Percentiles rank a stretch among this genome's conserved stretches.
These are phyloP conservation scores for Tapera naevia DNA, from an alignment of 2,797 vertebrate species.

Conservation along the genomic window DNA sequence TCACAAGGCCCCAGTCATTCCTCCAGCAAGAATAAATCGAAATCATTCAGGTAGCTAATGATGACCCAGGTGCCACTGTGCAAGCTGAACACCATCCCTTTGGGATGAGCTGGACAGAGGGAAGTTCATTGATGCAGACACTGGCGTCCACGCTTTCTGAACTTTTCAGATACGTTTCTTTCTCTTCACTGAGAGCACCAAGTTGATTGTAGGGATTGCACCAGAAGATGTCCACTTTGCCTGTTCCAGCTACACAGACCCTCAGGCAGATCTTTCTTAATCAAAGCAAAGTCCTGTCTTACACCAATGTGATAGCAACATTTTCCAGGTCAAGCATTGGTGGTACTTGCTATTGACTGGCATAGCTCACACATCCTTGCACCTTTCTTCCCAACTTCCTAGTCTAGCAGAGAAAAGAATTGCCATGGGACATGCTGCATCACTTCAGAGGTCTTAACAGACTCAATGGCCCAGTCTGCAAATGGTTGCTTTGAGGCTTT, in stretches of 20 bases:
- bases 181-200: neutral
- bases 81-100: neutral
- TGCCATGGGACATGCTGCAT: neutral
- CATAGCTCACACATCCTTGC: neutral
- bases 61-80: neutral
- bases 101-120: neutral
- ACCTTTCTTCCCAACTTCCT: neutral
- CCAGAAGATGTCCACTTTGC: neutral
- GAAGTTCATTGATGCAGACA: neutral
- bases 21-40: neutral
- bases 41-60: neutral
- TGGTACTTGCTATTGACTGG: neutral
- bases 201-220: neutral
- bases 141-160: neutral
- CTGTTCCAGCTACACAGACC: neutral
- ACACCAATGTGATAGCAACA: rapidly evolving
- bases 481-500: neutral
- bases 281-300: neutral
- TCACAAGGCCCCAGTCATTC: neutral
- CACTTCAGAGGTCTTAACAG: neutral
- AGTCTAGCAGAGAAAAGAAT: neutral
- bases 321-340: neutral
- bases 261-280: neutral
- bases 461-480: neutral
- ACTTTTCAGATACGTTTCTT: neutral